Evolutionary conservation across 2,888 invertebrate species (phyloP), one percentile per base, ranked within the genome.

Genomic region (Pristionchus arcanus): DNA sequence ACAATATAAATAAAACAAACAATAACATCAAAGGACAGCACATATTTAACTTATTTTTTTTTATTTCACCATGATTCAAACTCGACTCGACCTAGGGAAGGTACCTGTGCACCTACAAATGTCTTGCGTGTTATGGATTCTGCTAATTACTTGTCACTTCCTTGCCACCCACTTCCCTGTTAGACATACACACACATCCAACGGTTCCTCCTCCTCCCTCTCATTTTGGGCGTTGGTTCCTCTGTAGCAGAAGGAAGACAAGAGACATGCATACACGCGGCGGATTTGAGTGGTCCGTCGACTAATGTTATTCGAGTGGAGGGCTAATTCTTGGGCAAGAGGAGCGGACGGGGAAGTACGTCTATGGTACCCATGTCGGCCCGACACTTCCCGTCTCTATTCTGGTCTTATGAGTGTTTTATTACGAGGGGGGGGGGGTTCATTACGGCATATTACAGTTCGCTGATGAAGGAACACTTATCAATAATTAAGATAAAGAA

Each of bases 261-360:
- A 15, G 68, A 68, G 68, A 68, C 68, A 49, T 21, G 31, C 31
- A 28, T 31, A 49, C 81, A 81, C 81, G 81, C 16, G 81, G 81
- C 37, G 81, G 81, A 81, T 81, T 81, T 81, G 81, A 81, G 81
- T 81, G 81, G 81, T 81, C 81, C 81, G 71, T 31, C 71, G 71
- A 71, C 71, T 81, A 81, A 81, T 81, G 81, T 81, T 81, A 81
- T 81, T 81, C 81, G 81, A n/a, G 81, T 81, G 2, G 42, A 49
- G 42, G 13, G 81, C 49, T 81, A 81, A 81, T 81, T 81, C 53
- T 53, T 25, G 49, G 81, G 53, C 19, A 16, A 13, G 77, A 15
- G 49, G 49, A 74, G 74, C 5, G 74, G 49, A 42, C 21, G 49
- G 28, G 81, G 49, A 81, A 81, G 81, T 81, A 53, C 81, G 74